A percentile compares a stretch with the other conserved stretches of the same genome.
phyloP scores from a whole-genome alignment of 2,113 vertebrate genomes.

The Embiotoca jacksoni region DNA sequence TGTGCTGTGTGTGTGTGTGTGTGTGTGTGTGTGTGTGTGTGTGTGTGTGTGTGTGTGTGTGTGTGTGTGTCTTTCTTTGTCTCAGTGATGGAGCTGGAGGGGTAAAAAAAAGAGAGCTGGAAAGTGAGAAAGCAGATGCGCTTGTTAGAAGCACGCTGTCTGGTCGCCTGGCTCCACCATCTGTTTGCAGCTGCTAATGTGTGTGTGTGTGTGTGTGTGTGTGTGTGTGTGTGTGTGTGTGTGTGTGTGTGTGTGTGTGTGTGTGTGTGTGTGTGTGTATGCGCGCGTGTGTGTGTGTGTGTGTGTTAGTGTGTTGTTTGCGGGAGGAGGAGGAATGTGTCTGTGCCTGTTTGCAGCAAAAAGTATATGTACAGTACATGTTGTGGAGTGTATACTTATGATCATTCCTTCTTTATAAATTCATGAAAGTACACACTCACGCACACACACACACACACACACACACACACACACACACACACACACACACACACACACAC shows the following conservation, averaged over 20 bases:
- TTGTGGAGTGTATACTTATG: slow-evolving; percentile 4
- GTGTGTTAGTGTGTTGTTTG: slow-evolving; percentile 27
- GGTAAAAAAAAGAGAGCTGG: slow-evolving; percentile 2
- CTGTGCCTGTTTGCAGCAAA: slow-evolving; percentile 1
- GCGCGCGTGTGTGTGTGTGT: not conserved
- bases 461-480: too few relatives aligned
- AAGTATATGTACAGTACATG: not conserved
- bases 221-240: slow-evolving; percentile 38
- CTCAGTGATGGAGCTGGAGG: slow-evolving; percentile 9
- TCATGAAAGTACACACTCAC: not conserved
- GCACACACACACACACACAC: not conserved
- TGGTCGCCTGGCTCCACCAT: slow-evolving; percentile 71
- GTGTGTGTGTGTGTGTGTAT: slow-evolving; percentile 29
- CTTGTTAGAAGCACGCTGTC: slow-evolving; percentile 69
- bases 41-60: slow-evolving; percentile 6
- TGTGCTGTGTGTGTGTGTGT: slow-evolving; percentile 16
- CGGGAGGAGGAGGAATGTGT: not conserved
- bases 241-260: not conserved
- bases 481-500: not conserved
- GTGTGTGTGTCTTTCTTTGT: slow-evolving; percentile 44
- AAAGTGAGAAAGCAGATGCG: slow-evolving; percentile 77
- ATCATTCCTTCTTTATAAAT: slow-evolving; percentile 18
- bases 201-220: slow-evolving; percentile 50
- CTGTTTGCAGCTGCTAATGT: slow-evolving; percentile 78
- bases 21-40: slow-evolving; percentile 18